Base-by-base conservation (phyloP, 92 coral and sea anemone species). In the Phenganax marumi region DNA sequence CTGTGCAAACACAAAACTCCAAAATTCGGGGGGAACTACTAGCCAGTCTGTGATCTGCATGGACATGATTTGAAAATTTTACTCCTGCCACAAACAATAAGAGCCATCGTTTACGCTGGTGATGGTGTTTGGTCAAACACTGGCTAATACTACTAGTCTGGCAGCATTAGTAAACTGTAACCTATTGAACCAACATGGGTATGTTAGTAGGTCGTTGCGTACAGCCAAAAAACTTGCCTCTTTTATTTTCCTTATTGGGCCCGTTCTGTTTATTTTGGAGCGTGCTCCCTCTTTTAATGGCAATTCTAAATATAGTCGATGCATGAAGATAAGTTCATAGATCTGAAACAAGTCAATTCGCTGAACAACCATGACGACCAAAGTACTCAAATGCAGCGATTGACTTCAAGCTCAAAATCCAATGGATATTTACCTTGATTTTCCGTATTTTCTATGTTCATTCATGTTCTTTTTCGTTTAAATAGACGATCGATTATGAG, bases 261-360 rank as follows among this genome's bases (percentile, higher is more conserved):
- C 55, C 53, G 19, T 76, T 76, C 39, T 76, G 68, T 39, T 55
- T 76, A 51, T 76, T 56, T 33, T 55, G 52, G 12, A 76, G 68
- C 8, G 81, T 12, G 46, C 81, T 76, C 3, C 81, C 81, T 62
- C 43, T 76, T 62, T 24, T 76, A 16, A 76, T 10, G 14, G 81
- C 52, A 55, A 76, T 76, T 56, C 81, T 76, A 56, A 76, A 76
- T 10, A 66, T 18, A 58, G 6, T 58, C 65, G 16, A 76, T 2
- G 16, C 8, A 74, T 18, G 50, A 74, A 16, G 4, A 72, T 46
- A 72, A 74, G n/a, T 51, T 14, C 8, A 19, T 39, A 54, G 13
- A 73, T 17, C 23, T 52, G 47, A 2, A 64, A 64, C 48, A 25
- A 47, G 72, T 11, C 72, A 66, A 10, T 23, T 12, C 65, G 14